Evolutionary conservation across 2,113 vertebrate species (phyloP), one percentile per base, ranked within the genome.

Genomic region (Lophius piscatorius): DNA sequence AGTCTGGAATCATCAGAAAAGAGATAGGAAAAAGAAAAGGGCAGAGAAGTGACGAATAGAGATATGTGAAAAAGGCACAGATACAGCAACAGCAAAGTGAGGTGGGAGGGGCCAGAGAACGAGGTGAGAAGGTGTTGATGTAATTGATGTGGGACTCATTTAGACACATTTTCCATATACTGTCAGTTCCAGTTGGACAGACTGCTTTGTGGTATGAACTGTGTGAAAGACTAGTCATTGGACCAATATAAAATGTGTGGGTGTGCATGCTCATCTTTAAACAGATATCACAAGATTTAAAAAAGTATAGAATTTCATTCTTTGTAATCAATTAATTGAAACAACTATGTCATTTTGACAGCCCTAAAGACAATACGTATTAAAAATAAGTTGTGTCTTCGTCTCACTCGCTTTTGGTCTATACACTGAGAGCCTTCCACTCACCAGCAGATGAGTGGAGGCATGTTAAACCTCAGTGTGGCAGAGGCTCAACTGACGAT

Each of bases 111-210:
- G 39, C 41, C 23, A 61, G 4, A 23, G 31, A 73, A 50, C 76
- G 38, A 88, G 89, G 79, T 66, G 82, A 63, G 83, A 82, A 76
- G 60, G 77, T 2, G 57, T 78, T 84, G 86, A 90, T 78, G 74
- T 89, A 81, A 86, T 80, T 88, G 74, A 90, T 88, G 89, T 68
- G 80, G 68, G 75, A 84, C 83, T 85, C 77, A 85, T 90, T 88
- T 88, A 91, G 93, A 90, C 90, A 78, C 78, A 83, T 91, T 92
- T 88, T 90, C 90, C 89, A 90, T 89, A 65, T 55, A 78, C 81
- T 70, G 74, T 89, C 81, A 86, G 74, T 91, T 92, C 80, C 88
- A 85, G 92, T 81, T 88, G 80, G 86, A 85, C 17, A 16, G 80
- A 85, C 90, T 84, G 91, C 87, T 90, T 70, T 60, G 59, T 87